Evolutionary conservation across 2,888 invertebrate species (phyloP), one percentile per base, ranked within the genome.

Genomic region (Nemotelus pantherinus): DNA sequence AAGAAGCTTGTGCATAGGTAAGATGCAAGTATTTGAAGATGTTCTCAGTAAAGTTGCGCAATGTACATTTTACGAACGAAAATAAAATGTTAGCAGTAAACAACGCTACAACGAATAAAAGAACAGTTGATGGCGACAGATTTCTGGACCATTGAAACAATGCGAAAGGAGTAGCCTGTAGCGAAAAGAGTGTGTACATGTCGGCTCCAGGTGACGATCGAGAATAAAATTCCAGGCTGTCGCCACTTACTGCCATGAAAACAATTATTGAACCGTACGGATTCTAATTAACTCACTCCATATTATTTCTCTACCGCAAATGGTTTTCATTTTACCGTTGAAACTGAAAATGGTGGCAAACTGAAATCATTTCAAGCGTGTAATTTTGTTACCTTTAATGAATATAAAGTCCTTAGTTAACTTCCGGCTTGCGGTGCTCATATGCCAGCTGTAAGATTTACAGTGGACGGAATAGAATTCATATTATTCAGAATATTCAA

Each of bases 161-260:
- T 48, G 5, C 60, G 74, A 60, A 60, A 60, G 41, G 70, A 41
- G 53, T 53, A 63, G 39, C 63, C 10, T 57, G 25, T 25, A 25
- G 25, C 25, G 25, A 25, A 25, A 25, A 25, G 25, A 25, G 25
- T 25, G 60, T 57, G 60, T 58, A 68, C 68, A 43, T 39, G 45
- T 63, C 48, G n/a, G 10, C 60, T 74, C 63, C 63, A 74, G 74
- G 74, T 74, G 74, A 60, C 74, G 50, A 74, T 74, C 74, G 63
- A 10, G 48, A 74, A 60, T 63, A 63, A 63, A 74, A 74, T 74
- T 74, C 63, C 74, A 63, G 48, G 50, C 70, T 55, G 70, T 70
- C 70, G 55, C 10, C 55, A 41, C 7, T 70, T 53, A 47, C 70
- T 55, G 70, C 63, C 47, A 63, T 47, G 74, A 74, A 60, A 74